Conservation (phyloP, 2,888 invertebrate species). For the Rhodophaea formosa region DNA sequence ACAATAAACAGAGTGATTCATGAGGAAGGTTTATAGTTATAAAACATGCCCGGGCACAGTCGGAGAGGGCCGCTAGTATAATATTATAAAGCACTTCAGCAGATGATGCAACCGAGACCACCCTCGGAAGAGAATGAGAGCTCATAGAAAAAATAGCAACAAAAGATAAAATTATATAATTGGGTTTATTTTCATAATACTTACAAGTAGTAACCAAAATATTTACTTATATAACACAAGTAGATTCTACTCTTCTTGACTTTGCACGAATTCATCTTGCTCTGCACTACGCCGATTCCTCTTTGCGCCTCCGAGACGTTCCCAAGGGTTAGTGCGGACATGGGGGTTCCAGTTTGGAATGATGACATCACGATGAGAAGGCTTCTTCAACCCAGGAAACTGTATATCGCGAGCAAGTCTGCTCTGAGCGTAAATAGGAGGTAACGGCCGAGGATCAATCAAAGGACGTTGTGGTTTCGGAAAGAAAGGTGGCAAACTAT, state of each 20-base stretch:
- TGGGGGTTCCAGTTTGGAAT: conserved; percentile 52
- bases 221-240: not conserved
- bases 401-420: conserved; percentile 32
- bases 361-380: conserved; percentile 40
- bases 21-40: too few relatives aligned
- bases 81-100: too few relatives aligned
- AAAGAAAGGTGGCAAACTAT: not conserved
- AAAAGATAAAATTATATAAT: too few relatives aligned
- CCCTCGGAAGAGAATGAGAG: too few relatives aligned
- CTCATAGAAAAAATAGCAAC: too few relatives aligned
- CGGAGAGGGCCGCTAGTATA: too few relatives aligned
- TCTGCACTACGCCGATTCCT: not conserved
- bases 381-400: conserved; percentile 34
- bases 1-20: too few relatives aligned
- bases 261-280: not conserved
- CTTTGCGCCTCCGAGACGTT: conserved; percentile 36
- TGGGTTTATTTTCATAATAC: too few relatives aligned
- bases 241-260: not conserved
- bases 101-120: too few relatives aligned
- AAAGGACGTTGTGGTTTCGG: not conserved
- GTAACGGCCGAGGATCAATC: conserved; percentile 17
- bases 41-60: too few relatives aligned
- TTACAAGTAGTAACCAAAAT: too few relatives aligned
- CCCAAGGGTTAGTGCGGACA: conserved; percentile 42
- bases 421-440: conserved; percentile 3